Percentiles rank a stretch among this genome's conserved stretches.
These are phyloP conservation scores for Triops cancriformis DNA, from an alignment of 1,140 invertebrate species.

Conservation along the genomic window DNA sequence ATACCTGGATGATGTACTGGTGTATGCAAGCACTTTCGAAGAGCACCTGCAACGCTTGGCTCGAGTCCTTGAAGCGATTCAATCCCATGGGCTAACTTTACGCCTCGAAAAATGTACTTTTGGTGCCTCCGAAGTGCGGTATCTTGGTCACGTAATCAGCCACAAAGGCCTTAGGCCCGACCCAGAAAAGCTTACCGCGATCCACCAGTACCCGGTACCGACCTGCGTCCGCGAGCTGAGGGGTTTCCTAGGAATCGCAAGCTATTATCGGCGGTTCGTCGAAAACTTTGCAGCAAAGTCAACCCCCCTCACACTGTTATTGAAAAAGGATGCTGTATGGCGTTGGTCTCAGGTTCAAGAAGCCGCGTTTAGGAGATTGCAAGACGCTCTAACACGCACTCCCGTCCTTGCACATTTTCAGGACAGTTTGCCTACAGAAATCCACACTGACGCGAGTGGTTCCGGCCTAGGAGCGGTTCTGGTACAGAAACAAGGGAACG, in stretches of 20 bases:
- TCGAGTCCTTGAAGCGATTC: too few species aligned
- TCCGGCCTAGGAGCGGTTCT: slow-evolving; percentile 17
- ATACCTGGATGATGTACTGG: too few species aligned
- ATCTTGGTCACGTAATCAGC: too few species aligned
- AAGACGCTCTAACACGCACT: neutral
- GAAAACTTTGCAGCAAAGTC: neutral
- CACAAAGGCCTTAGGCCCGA: slow-evolving; percentile 39
- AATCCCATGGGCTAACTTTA: too few species aligned
- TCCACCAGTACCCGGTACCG: slow-evolving; percentile 37
- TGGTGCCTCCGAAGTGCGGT: too few species aligned
- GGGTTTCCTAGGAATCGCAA: slow-evolving; percentile 20
- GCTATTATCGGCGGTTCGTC: too few species aligned
- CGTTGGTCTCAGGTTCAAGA: neutral
- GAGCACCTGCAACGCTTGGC: too few species aligned
- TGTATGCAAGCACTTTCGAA: too few species aligned
- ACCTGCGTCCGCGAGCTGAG: neutral
- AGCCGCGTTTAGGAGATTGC: neutral
- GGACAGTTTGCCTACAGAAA: neutral
- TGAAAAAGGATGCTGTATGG: slow-evolving; percentile 28
- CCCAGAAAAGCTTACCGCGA: slow-evolving; percentile 41
- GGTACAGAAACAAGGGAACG: neutral
- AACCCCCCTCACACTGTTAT: slow-evolving; percentile 9
- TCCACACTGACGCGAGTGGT: too few species aligned
- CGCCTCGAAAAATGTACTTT: too few species aligned
- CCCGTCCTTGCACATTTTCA: slow-evolving; percentile 14